Conservation (phyloP, 2,113 vertebrate genomes). For the Engraulis encrasicolus region DNA sequence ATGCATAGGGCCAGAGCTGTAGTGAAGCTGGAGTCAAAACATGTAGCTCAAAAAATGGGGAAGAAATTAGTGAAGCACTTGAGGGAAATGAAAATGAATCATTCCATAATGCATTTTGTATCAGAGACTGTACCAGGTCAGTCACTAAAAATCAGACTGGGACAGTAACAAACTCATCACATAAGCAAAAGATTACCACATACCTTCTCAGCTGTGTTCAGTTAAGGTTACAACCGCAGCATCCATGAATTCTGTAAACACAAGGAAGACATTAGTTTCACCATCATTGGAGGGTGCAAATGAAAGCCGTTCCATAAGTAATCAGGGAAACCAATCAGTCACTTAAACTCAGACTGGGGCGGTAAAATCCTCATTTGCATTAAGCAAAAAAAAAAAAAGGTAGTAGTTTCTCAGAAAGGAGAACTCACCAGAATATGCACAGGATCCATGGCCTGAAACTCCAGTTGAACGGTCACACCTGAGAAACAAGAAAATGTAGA, state of each 20-base stretch:
- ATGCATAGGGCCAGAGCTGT: neutral
- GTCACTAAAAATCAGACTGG: conserved; percentile 67
- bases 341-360: conserved; percentile 60
- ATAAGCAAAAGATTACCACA: neutral
- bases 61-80: neutral
- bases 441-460: too few species aligned
- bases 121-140: conserved; percentile 62
- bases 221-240: too few species aligned
- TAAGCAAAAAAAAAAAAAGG: neutral
- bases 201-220: neutral
- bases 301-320: neutral
- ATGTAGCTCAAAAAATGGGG: neutral
- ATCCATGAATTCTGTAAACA: too few species aligned
- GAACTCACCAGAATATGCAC: neutral
- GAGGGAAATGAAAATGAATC: neutral
- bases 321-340: conserved; percentile 49
- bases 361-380: conserved; percentile 37
- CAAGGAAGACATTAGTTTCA: neutral
- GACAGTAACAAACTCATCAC: conserved; percentile 69
- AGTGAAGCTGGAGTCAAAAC: neutral
- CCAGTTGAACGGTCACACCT: too few species aligned
- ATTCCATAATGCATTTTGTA: neutral
- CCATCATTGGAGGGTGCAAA: neutral
- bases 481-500: too few species aligned
- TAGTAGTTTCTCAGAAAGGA: neutral